phyloP scores from a whole-genome alignment of 2,888 invertebrate species.

The Strigamia transsilvanica region DNA sequence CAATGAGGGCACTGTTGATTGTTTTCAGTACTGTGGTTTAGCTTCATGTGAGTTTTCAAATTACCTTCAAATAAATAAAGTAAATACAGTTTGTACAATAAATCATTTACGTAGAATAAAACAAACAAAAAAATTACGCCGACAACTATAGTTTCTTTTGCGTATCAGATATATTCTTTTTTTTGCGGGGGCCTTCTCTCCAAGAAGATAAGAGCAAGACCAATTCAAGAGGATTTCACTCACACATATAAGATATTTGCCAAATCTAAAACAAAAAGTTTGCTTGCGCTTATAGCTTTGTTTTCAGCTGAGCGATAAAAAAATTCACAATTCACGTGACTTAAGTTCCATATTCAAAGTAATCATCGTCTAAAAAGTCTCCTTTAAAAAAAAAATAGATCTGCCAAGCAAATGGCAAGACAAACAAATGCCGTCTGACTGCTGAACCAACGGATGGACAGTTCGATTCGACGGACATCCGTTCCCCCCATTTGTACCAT shows the following conservation, averaged over 20 bases:
- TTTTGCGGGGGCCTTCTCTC: neutral
- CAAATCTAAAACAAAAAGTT: neutral
- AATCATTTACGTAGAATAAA: neutral
- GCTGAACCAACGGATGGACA: constrained; percentile 8
- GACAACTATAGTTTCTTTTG: neutral
- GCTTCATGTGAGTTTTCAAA: constrained; percentile 62
- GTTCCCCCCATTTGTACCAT: constrained; percentile 8
- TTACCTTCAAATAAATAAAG: constrained; percentile 61
- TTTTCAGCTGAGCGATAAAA: neutral
- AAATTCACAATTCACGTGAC: neutral
- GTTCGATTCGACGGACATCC: constrained; percentile 8
- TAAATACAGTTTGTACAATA: neutral
- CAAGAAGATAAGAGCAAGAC: neutral
- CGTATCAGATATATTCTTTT: neutral
- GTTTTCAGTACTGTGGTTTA: constrained; percentile 62
- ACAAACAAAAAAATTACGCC: neutral
- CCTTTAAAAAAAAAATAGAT: neutral
- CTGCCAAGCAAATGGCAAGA: constrained; percentile 8
- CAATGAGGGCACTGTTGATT: constrained; percentile 61
- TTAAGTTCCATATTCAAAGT: neutral
- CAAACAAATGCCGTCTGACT: constrained; percentile 1
- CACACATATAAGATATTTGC: neutral
- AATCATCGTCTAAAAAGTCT: neutral
- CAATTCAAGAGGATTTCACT: neutral
- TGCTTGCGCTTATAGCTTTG: neutral